Percentiles rank a stretch among this genome's conserved stretches.
phyloP scores from a whole-genome alignment of 2,113 vertebrate genomes.

The Chaetorhynchus papuensis region DNA sequence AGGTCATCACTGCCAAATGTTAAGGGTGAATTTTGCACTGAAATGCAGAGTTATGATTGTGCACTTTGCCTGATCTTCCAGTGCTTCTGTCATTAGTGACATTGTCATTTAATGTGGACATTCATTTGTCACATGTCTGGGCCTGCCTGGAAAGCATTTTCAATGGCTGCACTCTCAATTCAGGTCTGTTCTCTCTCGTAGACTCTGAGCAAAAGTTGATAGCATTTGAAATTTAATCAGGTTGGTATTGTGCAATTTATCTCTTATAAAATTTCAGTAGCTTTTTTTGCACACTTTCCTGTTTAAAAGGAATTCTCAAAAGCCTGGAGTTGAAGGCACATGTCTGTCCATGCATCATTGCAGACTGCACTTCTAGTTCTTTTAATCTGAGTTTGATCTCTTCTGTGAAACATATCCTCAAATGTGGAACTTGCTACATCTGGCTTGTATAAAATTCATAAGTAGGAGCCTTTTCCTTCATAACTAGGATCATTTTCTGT shows the following conservation, averaged over 20 bases:
- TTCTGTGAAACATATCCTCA: background rate
- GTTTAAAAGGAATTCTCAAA: slow-evolving; percentile 32
- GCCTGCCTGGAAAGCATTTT: slow-evolving; percentile 33
- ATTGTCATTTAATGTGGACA: slow-evolving; percentile 56
- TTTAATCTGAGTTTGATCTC: background rate
- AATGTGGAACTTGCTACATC: background rate
- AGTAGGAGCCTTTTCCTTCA: background rate
- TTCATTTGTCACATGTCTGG: background rate
- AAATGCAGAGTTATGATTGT: slow-evolving; percentile 13
- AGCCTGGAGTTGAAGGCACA: background rate
- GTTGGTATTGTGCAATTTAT: slow-evolving; percentile 62
- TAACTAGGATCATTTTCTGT: background rate
- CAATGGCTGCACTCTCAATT: slow-evolving; percentile 13
- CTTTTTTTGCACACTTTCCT: slow-evolving; percentile 8
- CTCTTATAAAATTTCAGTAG: slow-evolving; percentile 57
- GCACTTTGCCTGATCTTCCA: slow-evolving; percentile 11
- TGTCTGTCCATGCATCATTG: background rate
- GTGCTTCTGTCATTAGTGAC: background rate
- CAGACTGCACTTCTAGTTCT: background rate
- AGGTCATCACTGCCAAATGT: background rate
- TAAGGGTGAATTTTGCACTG: background rate
- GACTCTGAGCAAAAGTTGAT: slow-evolving; percentile 51
- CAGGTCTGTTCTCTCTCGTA: background rate
- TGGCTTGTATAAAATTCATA: background rate
- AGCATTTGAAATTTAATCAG: slow-evolving; percentile 66